A percentile compares a stretch with the other conserved stretches of the same genome.
These are phyloP conservation scores for Limanda limanda DNA, from an alignment of 2,113 vertebrate species.

Conservation along the genomic window DNA sequence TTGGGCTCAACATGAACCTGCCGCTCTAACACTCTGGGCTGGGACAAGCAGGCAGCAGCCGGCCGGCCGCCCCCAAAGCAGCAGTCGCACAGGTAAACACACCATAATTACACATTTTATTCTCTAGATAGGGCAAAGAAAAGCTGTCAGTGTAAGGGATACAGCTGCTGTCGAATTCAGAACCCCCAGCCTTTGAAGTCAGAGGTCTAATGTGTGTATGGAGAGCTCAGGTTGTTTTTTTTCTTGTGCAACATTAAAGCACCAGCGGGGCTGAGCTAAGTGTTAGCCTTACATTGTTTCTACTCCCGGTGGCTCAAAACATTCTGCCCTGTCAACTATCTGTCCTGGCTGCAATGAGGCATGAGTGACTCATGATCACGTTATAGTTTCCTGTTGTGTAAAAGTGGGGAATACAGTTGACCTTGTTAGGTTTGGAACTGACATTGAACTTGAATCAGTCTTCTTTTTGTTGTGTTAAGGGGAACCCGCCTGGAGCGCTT, in stretches of 20 bases:
- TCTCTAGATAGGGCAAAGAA: conserved; percentile 20
- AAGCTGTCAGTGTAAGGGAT: background rate
- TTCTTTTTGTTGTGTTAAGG: conserved; percentile 63
- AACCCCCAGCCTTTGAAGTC: conserved; percentile 7
- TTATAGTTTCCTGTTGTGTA: conserved; percentile 7
- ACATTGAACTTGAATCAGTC: conserved; percentile 17
- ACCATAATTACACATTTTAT: conserved; percentile 52
- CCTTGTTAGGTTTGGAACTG: background rate
- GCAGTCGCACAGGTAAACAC: conserved; percentile 85
- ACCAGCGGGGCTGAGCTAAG: conserved; percentile 21
- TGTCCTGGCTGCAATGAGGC: conserved; percentile 15
- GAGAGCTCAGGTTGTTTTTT: conserved; percentile 6
- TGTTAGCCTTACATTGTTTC: conserved; percentile 30
- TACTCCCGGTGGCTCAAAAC: conserved; percentile 4
- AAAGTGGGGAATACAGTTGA: background rate
- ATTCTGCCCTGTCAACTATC: conserved; percentile 12
- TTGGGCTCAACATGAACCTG: conserved; percentile 79
- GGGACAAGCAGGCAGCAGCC: conserved; percentile 82
- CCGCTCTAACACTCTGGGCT: conserved; percentile 78
- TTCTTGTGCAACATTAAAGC: conserved; percentile 39
- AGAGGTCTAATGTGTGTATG: conserved; percentile 29
- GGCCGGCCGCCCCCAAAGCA: conserved; percentile 77
- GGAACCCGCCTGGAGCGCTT: conserved; percentile 67
- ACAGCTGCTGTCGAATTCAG: conserved; percentile 23
- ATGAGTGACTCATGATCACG: background rate